Evolutionary conservation across 2,113 vertebrate species (phyloP).

Genomic region (Amphiprion percula): DNA sequence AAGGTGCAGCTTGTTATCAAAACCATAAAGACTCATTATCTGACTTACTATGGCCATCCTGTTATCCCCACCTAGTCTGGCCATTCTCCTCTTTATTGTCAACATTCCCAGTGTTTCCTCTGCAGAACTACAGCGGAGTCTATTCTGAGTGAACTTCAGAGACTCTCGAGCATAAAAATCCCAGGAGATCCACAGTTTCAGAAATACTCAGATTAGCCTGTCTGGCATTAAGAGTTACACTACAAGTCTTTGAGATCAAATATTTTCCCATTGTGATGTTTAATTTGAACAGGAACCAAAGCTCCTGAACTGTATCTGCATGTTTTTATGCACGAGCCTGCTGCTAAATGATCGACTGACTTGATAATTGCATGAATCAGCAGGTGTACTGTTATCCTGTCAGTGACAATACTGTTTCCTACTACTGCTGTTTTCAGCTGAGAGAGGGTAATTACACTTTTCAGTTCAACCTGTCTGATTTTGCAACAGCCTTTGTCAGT

Average conservation of each 20-base stretch:
- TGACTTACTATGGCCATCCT: background rate
- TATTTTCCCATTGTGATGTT: background rate
- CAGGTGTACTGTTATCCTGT: background rate
- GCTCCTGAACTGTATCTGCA: background rate
- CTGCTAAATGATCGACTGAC: too few relatives aligned
- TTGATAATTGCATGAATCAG: background rate
- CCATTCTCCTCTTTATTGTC: background rate
- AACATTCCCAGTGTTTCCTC: background rate
- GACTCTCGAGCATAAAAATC: background rate
- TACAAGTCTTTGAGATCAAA: background rate
- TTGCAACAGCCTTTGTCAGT: too few relatives aligned
- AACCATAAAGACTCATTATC: too few relatives aligned
- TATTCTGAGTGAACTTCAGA: background rate
- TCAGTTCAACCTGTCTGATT: background rate
- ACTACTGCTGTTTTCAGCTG: too few relatives aligned
- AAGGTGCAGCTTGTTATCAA: too few relatives aligned
- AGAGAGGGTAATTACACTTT: background rate
- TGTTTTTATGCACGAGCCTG: background rate
- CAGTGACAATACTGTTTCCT: too few relatives aligned
- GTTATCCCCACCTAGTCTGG: background rate
- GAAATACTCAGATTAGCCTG: background rate
- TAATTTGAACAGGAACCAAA: background rate
- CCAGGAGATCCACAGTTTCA: background rate
- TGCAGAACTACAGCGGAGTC: background rate
- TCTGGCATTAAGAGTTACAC: background rate